Evolutionary conservation across 2,888 invertebrate genomes (phyloP).

Genomic region (Brachypalpus laphriformis): DNA sequence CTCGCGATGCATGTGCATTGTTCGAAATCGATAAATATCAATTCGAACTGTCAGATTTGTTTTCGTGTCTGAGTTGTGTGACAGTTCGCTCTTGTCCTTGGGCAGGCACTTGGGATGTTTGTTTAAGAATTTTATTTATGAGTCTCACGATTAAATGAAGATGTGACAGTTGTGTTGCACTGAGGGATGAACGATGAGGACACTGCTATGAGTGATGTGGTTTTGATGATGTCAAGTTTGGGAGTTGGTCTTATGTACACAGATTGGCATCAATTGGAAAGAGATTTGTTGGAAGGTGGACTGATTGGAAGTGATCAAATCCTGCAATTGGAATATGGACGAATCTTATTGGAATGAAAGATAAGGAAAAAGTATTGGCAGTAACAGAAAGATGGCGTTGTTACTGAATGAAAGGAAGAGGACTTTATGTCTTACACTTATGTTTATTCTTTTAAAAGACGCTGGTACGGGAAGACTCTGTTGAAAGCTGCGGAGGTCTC

Average conservation of each 20-base stretch:
- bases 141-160: conserved; percentile 61
- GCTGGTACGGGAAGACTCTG: too few relatives aligned
- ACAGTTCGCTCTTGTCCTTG: conserved; percentile 54
- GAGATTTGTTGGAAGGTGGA: neutral
- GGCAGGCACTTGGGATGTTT: conserved; percentile 29
- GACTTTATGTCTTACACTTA: too few relatives aligned
- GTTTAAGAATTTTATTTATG: conserved; percentile 53
- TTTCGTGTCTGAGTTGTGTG: conserved; percentile 48
- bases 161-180: conserved; percentile 64
- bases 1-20: conserved; percentile 47
- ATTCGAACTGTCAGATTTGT: conserved; percentile 72
- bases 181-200: conserved; percentile 45
- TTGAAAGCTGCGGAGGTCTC: too few relatives aligned
- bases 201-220: conserved; percentile 36
- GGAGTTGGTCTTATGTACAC: too few relatives aligned
- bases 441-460: too few relatives aligned
- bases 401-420: too few relatives aligned
- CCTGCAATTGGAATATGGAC: neutral
- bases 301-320: neutral
- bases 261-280: neutral
- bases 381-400: too few relatives aligned
- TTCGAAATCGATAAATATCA: conserved; percentile 71
- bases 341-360: too few relatives aligned
- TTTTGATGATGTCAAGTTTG: conserved; percentile 24
- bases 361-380: neutral